phyloP scores from a whole-genome alignment of 2,888 invertebrate species.

The Erannis defoliaria region DNA sequence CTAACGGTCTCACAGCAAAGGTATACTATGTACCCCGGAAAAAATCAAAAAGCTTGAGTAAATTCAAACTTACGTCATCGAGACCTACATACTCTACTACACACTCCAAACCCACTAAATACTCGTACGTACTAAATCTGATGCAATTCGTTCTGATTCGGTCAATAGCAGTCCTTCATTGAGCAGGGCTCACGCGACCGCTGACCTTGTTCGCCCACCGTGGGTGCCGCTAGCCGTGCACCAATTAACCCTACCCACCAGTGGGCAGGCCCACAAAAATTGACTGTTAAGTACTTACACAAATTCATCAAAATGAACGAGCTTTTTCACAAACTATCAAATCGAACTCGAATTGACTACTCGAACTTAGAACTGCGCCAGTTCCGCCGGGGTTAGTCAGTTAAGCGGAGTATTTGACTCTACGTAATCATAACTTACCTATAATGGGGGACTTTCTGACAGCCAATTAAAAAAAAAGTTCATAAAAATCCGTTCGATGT shows the following conservation, averaged over 20 bases:
- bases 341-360: no score
- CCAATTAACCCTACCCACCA: slow-evolving; percentile 34
- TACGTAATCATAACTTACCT: no score
- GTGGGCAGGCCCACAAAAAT: slow-evolving; percentile 14
- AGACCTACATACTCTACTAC: no score
- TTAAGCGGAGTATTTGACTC: no score
- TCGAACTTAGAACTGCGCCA: no score
- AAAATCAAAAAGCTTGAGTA: no score
- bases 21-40: no score
- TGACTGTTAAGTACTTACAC: slow-evolving; percentile 11
- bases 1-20: no score
- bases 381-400: no score
- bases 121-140: slow-evolving; percentile 23
- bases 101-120: slow-evolving; percentile 19
- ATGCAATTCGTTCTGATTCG: slow-evolving; percentile 44
- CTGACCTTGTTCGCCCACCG: slow-evolving; percentile 39
- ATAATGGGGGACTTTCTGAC: no score
- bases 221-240: slow-evolving; percentile 32
- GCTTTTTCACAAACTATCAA: not conserved
- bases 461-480: no score
- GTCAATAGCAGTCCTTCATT: slow-evolving; percentile 47
- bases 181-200: slow-evolving; percentile 42
- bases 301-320: slow-evolving; percentile 10
- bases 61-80: not conserved
- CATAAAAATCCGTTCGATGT: no score